Percentiles rank a stretch among this genome's conserved stretches.
Evolutionary conservation across 2,113 vertebrate species (phyloP).

Genomic region (Notothenia rossii): DNA sequence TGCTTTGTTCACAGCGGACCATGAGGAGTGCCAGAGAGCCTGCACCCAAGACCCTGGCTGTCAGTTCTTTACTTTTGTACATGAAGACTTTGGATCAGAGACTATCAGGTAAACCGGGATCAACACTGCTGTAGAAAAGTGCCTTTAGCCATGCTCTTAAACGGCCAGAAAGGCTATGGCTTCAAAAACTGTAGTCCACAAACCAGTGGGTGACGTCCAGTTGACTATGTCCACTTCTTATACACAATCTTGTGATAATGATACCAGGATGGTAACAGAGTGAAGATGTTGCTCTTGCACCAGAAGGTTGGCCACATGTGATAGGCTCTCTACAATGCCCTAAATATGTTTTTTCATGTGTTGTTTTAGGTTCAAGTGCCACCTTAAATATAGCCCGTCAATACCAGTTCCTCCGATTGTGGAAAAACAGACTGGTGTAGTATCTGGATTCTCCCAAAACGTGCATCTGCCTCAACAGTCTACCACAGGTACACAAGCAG

Average conservation of each 20-base stretch:
- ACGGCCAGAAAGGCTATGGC: no score
- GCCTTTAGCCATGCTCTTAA: no score
- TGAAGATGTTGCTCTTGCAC: background rate
- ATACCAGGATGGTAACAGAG: no score
- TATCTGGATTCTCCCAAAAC: constrained; percentile 70
- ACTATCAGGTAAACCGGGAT: constrained; percentile 18
- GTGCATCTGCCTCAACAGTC: background rate
- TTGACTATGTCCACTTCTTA: no score
- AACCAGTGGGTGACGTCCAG: no score
- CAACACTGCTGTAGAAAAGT: no score
- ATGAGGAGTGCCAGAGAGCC: constrained; percentile 68
- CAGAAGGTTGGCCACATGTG: background rate
- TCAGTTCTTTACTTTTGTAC: constrained; percentile 70
- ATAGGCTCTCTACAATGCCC: background rate
- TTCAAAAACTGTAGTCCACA: no score
- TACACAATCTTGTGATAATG: no score
- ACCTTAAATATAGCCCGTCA: constrained; percentile 69
- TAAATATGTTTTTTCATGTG: background rate
- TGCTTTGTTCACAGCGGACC: constrained; percentile 47
- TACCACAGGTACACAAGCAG: constrained; percentile 21
- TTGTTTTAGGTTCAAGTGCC: constrained; percentile 66
- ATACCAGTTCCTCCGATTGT: constrained; percentile 43
- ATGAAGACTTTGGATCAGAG: fast-evolving
- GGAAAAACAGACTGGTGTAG: background rate
- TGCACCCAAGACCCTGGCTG: constrained; percentile 75